Base-by-base conservation (phyloP, 2,888 invertebrate genomes). In the Quadroppia sp. region DNA sequence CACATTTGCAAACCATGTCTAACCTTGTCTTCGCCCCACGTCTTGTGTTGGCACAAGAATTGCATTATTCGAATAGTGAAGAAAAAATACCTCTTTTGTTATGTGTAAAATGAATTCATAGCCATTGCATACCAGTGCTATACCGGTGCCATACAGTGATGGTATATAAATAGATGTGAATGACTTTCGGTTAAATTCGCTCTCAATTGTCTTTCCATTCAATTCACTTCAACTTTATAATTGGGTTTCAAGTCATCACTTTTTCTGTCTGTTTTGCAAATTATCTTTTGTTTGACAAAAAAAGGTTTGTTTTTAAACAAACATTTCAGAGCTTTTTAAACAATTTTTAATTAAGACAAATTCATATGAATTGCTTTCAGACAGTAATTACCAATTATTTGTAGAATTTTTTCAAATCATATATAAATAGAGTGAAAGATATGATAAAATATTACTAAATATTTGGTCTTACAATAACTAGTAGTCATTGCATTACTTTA, bases 21-120 rank as follows among this genome's bases (percentile, higher is more conserved):
- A 15, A 2, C 45, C 4, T 11, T 45, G 15, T 45, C 15, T 45
- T 2, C 36, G 6, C 2, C 45, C 17, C 45, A 11, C 15, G 17
- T 36, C 6, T 36, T 15, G 45, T 45, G 17, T 45, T 15, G 15
- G 45, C 11, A 17, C 17, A 36, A 15, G 17, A 2, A 45, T 45
- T 45, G 45, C 15, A 45, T 45, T 45, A 45, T 45, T 45, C 11
- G 11, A 45, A 45, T 9, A 45, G 45, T 45, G 45, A 17, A 45
- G 45, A 45, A 45, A 45, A 45, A 50, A 50, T 20, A 23, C 20
- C 40, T 40, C 50, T 30, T 59, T 59, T 59, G 17, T 59, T 59
- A 30, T 59, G 20, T 30, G 20, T 4, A 61, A 61, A 61, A 32
- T 61, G 61, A 30, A 61, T 32, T 61, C 61, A 61, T 32, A 13